These are phyloP conservation scores for Protodeltote pygarga DNA, from an alignment of 2,888 invertebrate species.

Conservation along the genomic window DNA sequence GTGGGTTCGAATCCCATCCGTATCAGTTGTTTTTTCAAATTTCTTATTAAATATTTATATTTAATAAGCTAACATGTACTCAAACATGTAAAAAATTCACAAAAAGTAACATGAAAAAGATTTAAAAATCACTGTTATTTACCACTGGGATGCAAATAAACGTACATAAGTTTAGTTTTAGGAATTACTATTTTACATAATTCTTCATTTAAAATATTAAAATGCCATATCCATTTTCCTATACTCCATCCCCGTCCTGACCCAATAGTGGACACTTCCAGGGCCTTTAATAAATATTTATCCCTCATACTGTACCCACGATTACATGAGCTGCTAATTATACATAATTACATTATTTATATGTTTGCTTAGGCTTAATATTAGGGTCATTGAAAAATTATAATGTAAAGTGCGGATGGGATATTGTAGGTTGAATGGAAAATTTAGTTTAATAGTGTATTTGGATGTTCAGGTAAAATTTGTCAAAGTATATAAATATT, in stretches of 20 bases:
- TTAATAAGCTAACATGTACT: no score
- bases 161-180: no score
- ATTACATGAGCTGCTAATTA: constrained; percentile 60
- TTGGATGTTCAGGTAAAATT: no score
- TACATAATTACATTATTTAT: constrained; percentile 78
- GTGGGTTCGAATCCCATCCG: no score
- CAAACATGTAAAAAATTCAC: no score
- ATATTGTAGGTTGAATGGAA: neutral
- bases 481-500: no score
- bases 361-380: constrained; percentile 76
- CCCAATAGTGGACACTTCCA: constrained; percentile 82
- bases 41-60: no score
- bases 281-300: constrained; percentile 84
- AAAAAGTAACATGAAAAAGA: no score
- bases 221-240: constrained; percentile 55
- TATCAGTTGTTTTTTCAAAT: no score
- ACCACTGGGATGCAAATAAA: no score
- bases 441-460: constrained; percentile 12
- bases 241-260: constrained; percentile 53
- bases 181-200: no score
- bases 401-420: constrained; percentile 28
- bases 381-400: constrained; percentile 42
- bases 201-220: neutral
- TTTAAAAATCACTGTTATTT: no score
- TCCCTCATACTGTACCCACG: constrained; percentile 76